phyloP scores from a whole-genome alignment of 2,113 vertebrate genomes.

The Mellivora capensis region DNA sequence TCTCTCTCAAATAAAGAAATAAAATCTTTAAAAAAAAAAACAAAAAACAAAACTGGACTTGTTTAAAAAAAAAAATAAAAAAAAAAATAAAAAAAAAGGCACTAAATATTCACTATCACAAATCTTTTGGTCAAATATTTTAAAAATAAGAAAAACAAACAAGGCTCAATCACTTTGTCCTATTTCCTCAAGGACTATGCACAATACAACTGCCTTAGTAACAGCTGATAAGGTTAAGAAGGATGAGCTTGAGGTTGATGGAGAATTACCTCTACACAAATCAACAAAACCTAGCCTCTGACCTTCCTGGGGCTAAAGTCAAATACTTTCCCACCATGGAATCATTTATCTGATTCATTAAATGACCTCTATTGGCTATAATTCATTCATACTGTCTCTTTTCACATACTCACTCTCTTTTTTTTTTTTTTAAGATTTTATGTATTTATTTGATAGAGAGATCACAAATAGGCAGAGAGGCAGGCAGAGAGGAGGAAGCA shows the following conservation, averaged over 20 bases:
- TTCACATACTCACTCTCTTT: background rate
- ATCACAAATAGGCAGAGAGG: too few species aligned
- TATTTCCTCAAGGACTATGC: constrained; percentile 13
- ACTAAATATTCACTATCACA: background rate
- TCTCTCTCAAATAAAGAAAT: too few species aligned
- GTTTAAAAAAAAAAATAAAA: too few species aligned
- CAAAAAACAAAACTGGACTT: too few species aligned
- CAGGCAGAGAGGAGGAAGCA: too few species aligned
- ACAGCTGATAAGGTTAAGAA: background rate
- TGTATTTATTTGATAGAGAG: too few species aligned
- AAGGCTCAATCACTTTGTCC: background rate
- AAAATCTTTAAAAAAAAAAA: background rate
- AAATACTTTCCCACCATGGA: background rate
- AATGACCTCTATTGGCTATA: background rate
- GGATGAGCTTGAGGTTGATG: background rate
- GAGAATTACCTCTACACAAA: background rate
- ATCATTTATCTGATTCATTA: background rate
- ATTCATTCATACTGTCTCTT: background rate
- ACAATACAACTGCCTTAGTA: background rate
- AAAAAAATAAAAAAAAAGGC: background rate
- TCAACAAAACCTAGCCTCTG: background rate
- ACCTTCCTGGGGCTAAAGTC: background rate
- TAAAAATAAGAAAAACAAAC: constrained; percentile 12
- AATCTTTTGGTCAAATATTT: constrained; percentile 11
- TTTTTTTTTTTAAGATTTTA: too few species aligned